These are phyloP conservation scores for Neopipo cinnamomea DNA, from an alignment of 2,113 vertebrate species.

Conservation along the genomic window DNA sequence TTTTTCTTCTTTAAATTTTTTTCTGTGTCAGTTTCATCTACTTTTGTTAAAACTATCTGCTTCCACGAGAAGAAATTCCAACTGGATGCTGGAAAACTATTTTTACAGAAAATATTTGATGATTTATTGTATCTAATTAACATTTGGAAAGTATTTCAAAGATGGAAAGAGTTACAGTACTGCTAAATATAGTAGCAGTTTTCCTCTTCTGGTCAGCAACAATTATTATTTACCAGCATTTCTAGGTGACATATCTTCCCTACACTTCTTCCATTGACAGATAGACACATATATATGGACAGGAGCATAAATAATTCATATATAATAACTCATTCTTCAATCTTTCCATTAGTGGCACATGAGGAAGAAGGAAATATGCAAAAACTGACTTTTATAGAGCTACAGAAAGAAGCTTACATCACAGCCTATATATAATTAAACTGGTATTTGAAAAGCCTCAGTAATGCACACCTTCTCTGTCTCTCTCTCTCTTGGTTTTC, in stretches of 20 bases:
- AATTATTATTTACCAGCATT: neutral
- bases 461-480: neutral
- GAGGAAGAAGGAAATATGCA: neutral
- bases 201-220: neutral
- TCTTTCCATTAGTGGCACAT: neutral
- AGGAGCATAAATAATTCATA: neutral
- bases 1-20: neutral
- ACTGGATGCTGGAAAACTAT: neutral
- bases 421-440: neutral
- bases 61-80: neutral
- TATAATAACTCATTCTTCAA: neutral
- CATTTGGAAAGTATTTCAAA: neutral
- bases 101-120: neutral
- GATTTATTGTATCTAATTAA: neutral
- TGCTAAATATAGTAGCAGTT: neutral
- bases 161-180: neutral
- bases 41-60: neutral
- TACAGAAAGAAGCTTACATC: neutral
- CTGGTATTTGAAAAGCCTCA: neutral
- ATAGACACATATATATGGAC: neutral
- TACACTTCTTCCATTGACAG: neutral
- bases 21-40: neutral
- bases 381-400: neutral
- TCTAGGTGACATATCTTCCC: neutral
- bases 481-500: neutral